Evolutionary conservation across 2,797 vertebrate species (phyloP).

Genomic region (Anomalospiza imberbis): DNA sequence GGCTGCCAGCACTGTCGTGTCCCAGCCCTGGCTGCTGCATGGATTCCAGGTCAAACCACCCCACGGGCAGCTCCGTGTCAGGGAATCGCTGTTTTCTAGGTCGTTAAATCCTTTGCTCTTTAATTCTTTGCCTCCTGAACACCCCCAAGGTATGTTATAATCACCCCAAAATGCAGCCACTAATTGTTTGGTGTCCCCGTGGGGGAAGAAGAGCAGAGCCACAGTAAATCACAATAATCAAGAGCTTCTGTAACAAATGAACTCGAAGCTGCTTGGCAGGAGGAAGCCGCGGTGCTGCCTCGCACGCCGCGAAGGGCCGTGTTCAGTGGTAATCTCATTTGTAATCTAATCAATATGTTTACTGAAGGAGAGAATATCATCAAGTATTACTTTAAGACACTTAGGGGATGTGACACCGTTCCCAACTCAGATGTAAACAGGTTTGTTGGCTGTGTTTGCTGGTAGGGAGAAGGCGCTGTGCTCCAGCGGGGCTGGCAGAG

Average conservation of each 20-base stretch:
- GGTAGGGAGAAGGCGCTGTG: rapidly evolving
- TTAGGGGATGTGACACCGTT: constrained; percentile 22
- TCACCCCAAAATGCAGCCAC: constrained; percentile 22
- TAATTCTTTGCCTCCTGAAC: background rate
- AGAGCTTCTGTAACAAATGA: background rate
- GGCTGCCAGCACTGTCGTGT: rapidly evolving
- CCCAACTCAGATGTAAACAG: background rate
- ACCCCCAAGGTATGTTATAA: constrained; percentile 31
- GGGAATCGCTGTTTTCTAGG: background rate
- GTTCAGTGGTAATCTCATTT: constrained; percentile 56
- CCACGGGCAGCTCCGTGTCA: rapidly evolving
- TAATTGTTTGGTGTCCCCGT: background rate
- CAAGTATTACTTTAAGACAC: constrained; percentile 49
- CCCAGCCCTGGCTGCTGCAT: background rate
- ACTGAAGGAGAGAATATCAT: constrained; percentile 64
- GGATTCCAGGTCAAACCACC: background rate
- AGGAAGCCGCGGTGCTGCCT: background rate
- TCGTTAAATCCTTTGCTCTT: background rate
- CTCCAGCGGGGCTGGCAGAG: background rate
- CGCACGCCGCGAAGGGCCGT: background rate
- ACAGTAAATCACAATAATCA: background rate
- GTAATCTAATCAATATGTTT: constrained; percentile 68
- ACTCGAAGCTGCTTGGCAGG: background rate
- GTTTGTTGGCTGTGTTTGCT: background rate
- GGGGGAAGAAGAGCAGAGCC: background rate